Percentiles rank a stretch among this genome's conserved stretches.
These are phyloP conservation scores for Leptoclinus maculatus DNA, from an alignment of 2,797 vertebrate genomes.

Conservation along the genomic window DNA sequence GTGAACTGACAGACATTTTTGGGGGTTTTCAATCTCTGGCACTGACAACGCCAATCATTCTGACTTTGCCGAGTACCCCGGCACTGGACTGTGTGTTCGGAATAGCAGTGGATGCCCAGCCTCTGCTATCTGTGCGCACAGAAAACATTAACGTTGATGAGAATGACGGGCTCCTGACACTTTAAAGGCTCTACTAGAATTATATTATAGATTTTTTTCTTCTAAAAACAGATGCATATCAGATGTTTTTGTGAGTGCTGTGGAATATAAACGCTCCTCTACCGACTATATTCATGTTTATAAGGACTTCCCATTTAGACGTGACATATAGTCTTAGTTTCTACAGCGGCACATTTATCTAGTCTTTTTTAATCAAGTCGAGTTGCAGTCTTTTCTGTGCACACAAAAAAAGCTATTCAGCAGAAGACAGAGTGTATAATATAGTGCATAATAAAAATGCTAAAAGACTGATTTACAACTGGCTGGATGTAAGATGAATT, in stretches of 20 bases:
- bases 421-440: constrained; percentile 4
- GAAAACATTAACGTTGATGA: constrained; percentile 61
- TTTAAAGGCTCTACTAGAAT: background rate
- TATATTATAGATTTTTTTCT: no score
- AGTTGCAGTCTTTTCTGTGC: background rate
- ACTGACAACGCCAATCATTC: constrained; percentile 58
- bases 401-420: constrained; percentile 16
- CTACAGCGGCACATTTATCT: background rate
- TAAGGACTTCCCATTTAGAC: background rate
- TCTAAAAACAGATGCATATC: background rate
- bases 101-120: constrained; percentile 57
- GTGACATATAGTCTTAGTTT: background rate
- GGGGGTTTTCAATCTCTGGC: constrained; percentile 61
- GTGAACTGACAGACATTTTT: constrained; percentile 20
- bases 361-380: background rate
- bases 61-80: constrained; percentile 44
- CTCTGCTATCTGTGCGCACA: constrained; percentile 38
- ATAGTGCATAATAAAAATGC: constrained; percentile 11
- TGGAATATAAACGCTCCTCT: constrained; percentile 1
- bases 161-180: constrained; percentile 30
- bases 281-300: background rate
- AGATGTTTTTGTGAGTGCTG: background rate
- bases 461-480: constrained; percentile 24
- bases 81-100: constrained; percentile 50
- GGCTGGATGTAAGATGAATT: constrained; percentile 32